A percentile compares a stretch with the other conserved stretches of the same genome.
These are phyloP conservation scores for Acrossocheilus wenchowensis DNA, from an alignment of 2,797 vertebrate species.

Conservation along the genomic window DNA sequence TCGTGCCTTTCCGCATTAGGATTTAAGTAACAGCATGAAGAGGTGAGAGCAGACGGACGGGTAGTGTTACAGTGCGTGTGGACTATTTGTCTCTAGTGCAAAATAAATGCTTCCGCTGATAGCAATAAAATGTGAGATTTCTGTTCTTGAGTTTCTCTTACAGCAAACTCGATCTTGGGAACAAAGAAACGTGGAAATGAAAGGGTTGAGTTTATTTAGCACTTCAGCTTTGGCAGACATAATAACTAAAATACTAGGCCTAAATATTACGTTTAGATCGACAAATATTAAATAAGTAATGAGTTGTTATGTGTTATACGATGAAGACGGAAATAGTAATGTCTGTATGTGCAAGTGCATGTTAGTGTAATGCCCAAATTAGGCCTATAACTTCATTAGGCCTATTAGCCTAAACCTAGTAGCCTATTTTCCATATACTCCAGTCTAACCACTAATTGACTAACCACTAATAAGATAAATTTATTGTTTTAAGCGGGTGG, in stretches of 20 bases:
- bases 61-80: conserved; percentile 64
- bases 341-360: background rate
- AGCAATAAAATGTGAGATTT: conserved; percentile 71
- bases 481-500: background rate
- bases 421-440: background rate
- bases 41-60: conserved; percentile 37
- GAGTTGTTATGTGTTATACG: background rate
- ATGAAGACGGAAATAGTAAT: background rate
- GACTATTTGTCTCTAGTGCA: conserved; percentile 78
- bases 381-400: background rate
- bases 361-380: background rate
- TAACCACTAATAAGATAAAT: background rate
- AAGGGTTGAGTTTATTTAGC: background rate
- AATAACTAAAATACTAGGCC: background rate
- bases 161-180: conserved; percentile 76
- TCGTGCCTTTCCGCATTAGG: conserved; percentile 45
- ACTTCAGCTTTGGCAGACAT: background rate
- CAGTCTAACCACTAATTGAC: background rate
- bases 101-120: conserved; percentile 81
- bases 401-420: background rate
- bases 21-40: conserved; percentile 68
- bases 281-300: background rate
- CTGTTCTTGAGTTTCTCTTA: conserved; percentile 78
- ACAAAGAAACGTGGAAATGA: conserved; percentile 54
- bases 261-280: background rate